These are phyloP conservation scores for Diplodus sargus DNA, from an alignment of 2,797 vertebrate species.

Conservation along the genomic window DNA sequence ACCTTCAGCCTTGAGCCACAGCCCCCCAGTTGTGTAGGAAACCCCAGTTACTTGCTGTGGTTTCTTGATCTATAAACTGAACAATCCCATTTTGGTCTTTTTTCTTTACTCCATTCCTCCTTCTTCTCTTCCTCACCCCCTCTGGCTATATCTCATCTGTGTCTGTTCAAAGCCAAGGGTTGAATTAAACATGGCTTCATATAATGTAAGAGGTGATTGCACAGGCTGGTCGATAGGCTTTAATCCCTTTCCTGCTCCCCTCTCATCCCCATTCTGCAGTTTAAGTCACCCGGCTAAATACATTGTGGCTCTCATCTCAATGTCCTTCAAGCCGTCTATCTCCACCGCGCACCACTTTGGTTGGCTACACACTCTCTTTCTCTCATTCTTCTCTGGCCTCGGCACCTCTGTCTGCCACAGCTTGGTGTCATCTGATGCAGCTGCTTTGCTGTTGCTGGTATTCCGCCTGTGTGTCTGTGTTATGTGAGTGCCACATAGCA, in stretches of 20 bases:
- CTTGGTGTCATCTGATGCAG: constrained; percentile 33
- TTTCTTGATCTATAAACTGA: background rate
- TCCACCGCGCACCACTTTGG: constrained; percentile 31
- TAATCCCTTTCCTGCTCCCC: constrained; percentile 74
- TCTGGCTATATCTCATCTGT: constrained; percentile 60
- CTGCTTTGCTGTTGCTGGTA: constrained; percentile 29
- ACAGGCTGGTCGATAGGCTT: constrained; percentile 78
- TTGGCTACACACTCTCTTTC: constrained; percentile 47
- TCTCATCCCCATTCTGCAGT: constrained; percentile 67
- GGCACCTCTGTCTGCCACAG: constrained; percentile 12
- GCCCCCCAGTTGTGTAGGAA: background rate
- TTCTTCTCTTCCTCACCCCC: constrained; percentile 26
- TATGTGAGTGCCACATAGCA: constrained; percentile 7
- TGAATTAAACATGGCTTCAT: constrained; percentile 83
- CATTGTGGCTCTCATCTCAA: constrained; percentile 64
- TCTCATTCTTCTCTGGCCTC: constrained; percentile 36
- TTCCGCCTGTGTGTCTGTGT: constrained; percentile 18
- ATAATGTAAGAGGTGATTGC: constrained; percentile 76
- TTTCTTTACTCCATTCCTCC: background rate
- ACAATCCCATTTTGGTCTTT: background rate
- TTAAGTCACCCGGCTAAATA: constrained; percentile 70
- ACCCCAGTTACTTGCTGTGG: background rate
- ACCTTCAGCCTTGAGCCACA: too few relatives aligned
- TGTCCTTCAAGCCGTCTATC: constrained; percentile 64
- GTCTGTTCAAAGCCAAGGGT: constrained; percentile 51